Evolutionary conservation across 1,140 invertebrate genomes (phyloP), one percentile per base, ranked within the genome.

Genomic region (Chironomus striatipennis): DNA sequence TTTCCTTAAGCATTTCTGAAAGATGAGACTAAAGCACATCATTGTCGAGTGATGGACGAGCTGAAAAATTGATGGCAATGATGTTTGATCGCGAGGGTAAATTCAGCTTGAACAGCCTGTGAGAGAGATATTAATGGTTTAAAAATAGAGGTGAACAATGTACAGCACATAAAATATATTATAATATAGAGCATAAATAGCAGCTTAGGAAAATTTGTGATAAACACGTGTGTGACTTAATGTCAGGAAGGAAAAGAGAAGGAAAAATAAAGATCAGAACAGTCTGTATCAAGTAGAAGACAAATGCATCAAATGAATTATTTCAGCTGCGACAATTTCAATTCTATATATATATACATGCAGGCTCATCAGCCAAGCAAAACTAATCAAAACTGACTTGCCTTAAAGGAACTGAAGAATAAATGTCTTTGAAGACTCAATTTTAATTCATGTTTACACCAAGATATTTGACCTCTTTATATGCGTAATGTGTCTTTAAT

Each of bases 251-350:
- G 1, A 5, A 2, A 34, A 34, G 24, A 5, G 5, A 34, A 5
- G 5, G 5, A 5, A 34, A 34, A 5, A 34, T 2, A 34, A 34
- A 34, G 24, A 34, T 34, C 24, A 34, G 24, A 34, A 34, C 24
- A 34, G 24, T 34, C 24, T 18, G 7, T 3, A 70, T 70, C 7
- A 18, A 47, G 43, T 10, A 47, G 5, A 10, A 57, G 47, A 15
- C 47, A 57, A 57, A 57, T 57, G 47, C 47, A 57, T 57, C 47
- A 57, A n/a, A n/a, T 57, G 47, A 21, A 17, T 70, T 70, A 21
- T 70, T 70, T 70, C 65, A 70, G 65, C 65, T 70, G 65, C 65
- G 20, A 70, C 65, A 70, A 70, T 70, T 57, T 57, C 47, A n/a
- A 15, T n/a, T 57, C 47, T 57, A n/a, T 57, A 12, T 57, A n/a